Base-by-base conservation (phyloP, 1,140 invertebrate species). In the Drosophila jambulina region DNA sequence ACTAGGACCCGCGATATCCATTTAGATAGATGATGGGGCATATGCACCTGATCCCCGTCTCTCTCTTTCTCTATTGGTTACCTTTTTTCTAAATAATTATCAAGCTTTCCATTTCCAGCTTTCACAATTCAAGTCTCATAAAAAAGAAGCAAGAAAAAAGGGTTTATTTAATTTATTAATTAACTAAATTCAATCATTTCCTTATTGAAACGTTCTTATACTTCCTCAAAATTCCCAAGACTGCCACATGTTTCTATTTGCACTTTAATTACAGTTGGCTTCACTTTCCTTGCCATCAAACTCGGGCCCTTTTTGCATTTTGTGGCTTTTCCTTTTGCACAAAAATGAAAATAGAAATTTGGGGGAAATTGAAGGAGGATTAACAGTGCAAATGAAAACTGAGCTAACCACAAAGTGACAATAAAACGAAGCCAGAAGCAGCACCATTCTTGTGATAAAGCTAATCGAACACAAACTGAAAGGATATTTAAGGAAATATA, bases 11-110 rank as follows among this genome's bases (percentile, higher is more conserved):
- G 77, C 64, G 80, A 87, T 84, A 87, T 84, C 72, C 84, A 88
- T 88, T 87, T 72, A 90, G 74, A 90, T 90, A 75, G 59, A 90
- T 90, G 80, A 88, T 90, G 62, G 59, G 61, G 65, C 57, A 64
- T 49, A 60, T n/a, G 40, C 46, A 72, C 43, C 67, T 58, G 49
- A 34, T 49, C 54, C 9, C 29, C 29, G 12, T 32, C 32, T 10
- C 70, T 13, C 4, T 27, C n/a, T 6, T 10, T 34, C 32, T 13
- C 32, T 34, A 13, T 34, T 12, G 10, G 10, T 34, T 4, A 7
- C 12, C 12, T 8, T 71, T n/a, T n/a, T 3, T n/a, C 10, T 12
- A 10, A 36, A 54, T 36, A 36, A 23, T 34, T 34, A 19, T 56
- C 10, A 34, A 3, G 19, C 13, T n/a, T 17, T 32, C 19, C 5